Evolutionary conservation across 2,797 vertebrate genomes (phyloP), one percentile per base, ranked within the genome.

Genomic region (Numenius phaeopus): DNA sequence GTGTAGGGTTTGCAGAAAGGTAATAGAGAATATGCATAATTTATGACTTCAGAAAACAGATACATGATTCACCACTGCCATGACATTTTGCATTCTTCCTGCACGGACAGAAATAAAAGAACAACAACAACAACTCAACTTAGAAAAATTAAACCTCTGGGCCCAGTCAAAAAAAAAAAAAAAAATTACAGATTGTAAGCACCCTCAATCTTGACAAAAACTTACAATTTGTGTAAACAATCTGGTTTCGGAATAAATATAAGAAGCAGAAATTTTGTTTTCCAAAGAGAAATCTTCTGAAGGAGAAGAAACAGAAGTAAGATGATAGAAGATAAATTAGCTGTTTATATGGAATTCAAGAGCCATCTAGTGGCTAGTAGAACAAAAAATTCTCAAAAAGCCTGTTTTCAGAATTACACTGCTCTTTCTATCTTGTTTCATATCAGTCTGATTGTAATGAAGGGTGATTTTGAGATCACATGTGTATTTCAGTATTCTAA

Each of bases 301-400:
- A 34, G 24, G 54, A 94, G 55, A 95, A 90, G 49, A 83, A 90
- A 82, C 23, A 65, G 47, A 90, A 96, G 89, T 46, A 34, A 87
- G 23, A 83, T 85, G 50, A 97, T 71, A 77, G 93, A 95, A 88
- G 80, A 85, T 88, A 91, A 94, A 79, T 55, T n/a, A 46, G 71
- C n/a, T 87, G 54, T 84, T 98, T 98, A 57, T 20, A 69, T 69
- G 84, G 98, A 97, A 95, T 89, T 92, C 95, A 87, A 96, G 98
- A 93, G 98, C 97, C 98, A 98, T 97, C 98, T 98, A 98, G 98
- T 98, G 98, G 98, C 69, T 83, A 75, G n/a, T 27, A 90, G 75
- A 39, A 77, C 19, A 90, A 13, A 72, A 75, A 83, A n/a, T 46
- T 70, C 64, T 57, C 30, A 1, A 12, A 82, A 12, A 89, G 40